Evolutionary conservation across 2,797 vertebrate genomes (phyloP), one percentile per base, ranked within the genome.

Genomic region (Gymnoscopelus microlampas): DNA sequence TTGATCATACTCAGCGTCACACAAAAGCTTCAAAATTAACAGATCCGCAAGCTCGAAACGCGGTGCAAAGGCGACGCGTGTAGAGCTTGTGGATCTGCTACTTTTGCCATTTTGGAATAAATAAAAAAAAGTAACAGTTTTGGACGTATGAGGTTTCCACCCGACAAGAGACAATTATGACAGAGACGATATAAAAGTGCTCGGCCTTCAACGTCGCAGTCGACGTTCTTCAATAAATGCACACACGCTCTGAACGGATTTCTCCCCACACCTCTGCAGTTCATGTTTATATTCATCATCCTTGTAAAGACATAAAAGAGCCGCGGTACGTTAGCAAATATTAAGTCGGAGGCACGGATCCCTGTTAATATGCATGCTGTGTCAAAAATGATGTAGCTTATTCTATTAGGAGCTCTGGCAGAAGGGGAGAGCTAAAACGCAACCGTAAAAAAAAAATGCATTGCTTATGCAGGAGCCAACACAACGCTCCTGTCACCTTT

Each of bases 231-330:
- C 74, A 79, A 82, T 86, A 78, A 75, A 83, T 80, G 77, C 76
- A 62, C 57, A 81, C 84, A 79, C 89, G 70, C 69, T 57, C 60
- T 39, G 76, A 85, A 86, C 75, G 72, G 79, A 44, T 6, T 44
- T 73, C 74, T 79, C 68, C 68, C 70, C 23, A 80, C 87, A 88
- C 81, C 85, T 89, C 88, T 73, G 87, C 83, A 83, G 80, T 87
- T 83, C 88, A 89, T 87, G 83, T 87, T 86, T 89, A 84, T 88
- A 89, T 88, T 86, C 87, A 88, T 88, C 73, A 73, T 53, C 56
- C 84, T 76, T 75, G 85, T 85, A 86, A 86, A 79, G 71, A 85
- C 76, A 77, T 76, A 79, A 83, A 81, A 86, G 57, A 74, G 68
- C 74, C 74, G 56, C 53, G 70, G 84, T 23, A 53, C 74, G 82